These are phyloP conservation scores for Thymallus thymallus DNA, from an alignment of 2,113 vertebrate genomes.

Conservation along the genomic window DNA sequence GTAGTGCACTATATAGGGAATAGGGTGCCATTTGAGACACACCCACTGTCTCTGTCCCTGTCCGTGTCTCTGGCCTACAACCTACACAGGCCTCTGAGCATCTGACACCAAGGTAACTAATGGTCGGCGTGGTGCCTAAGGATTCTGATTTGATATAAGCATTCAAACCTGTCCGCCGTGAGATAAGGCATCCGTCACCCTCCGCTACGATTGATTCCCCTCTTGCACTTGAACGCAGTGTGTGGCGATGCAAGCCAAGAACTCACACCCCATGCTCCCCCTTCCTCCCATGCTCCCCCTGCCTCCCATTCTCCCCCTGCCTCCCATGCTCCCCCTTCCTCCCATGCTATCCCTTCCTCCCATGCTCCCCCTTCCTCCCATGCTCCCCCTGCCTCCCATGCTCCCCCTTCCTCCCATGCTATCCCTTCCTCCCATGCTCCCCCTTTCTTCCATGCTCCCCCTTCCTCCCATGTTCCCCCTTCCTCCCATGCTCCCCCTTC, in stretches of 20 bases:
- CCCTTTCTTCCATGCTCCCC: constrained; percentile 52
- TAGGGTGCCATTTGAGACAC: too few relatives aligned
- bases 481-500: constrained; percentile 64
- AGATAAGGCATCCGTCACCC: constrained; percentile 72
- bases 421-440: constrained; percentile 52
- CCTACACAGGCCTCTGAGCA: constrained; percentile 24
- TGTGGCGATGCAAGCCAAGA: too few relatives aligned
- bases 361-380: too few relatives aligned
- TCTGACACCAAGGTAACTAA: constrained; percentile 68
- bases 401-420: constrained; percentile 40
- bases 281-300: constrained; percentile 70
- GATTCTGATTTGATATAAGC: constrained; percentile 78
- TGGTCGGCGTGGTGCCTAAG: constrained; percentile 65
- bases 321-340: constrained; percentile 64
- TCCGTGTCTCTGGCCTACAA: constrained; percentile 50
- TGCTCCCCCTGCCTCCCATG: constrained; percentile 62
- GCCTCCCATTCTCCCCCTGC: constrained; percentile 41
- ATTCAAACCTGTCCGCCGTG: constrained; percentile 73
- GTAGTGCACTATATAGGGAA: too few relatives aligned
- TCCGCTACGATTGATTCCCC: constrained; percentile 72
- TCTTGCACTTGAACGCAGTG: constrained; percentile 70
- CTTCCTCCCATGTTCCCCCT: constrained; percentile 47
- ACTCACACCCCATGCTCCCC: constrained; percentile 45
- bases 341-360: not conserved
- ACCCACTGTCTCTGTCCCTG: too few relatives aligned